Base-by-base conservation (phyloP, 2,888 invertebrate species). In the Bhutanitis thaidina region DNA sequence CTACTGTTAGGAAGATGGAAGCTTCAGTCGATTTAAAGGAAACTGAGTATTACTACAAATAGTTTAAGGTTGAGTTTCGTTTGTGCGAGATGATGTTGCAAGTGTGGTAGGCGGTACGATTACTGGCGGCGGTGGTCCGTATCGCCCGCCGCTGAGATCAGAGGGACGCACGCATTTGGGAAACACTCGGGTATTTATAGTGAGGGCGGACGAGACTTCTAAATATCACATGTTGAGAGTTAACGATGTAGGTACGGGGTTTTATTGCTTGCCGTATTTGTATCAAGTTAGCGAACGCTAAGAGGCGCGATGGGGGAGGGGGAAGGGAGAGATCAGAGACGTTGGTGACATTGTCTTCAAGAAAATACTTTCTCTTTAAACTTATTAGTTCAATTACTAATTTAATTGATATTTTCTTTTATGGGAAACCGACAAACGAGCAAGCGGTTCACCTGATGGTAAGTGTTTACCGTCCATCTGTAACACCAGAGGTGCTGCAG, bases 131-230 rank as follows among this genome's bases (percentile, higher is more conserved):
- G 75, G 77, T 68, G 83, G 76, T 56, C 78, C 86, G 81, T 69
- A 74, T 76, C 87, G 88, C 85, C 88, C 88, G 83, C 88, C 87
- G 83, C 71, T 53, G 85, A 88, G 88, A 88, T 87, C 85, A 68
- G 60, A 83, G 67, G 71, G 71, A 67, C 38, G 57, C 60, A 70
- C 69, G 65, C 65, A 57, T 55, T 57, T 64, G 66, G 65, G 69
- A 65, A 69, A 64, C 60, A 65, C 65, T 53, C 43, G 51, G 41
- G 60, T 78, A 80, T 79, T 80, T 81, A 76, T 80, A 80, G 61
- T 54, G 52, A 56, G 61, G 62, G 61, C 59, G 60, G 60, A 58
- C 59, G 52, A 59, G 56, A 55, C 41, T 44, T 50, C 55, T 43
- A 49, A 43, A 49, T 43, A 49, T 46, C 52, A 46, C 13, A 46